Percentiles rank a stretch among this genome's conserved stretches.
Evolutionary conservation across 2,113 vertebrate genomes (phyloP).

Genomic region (Syngnathus scovelli): DNA sequence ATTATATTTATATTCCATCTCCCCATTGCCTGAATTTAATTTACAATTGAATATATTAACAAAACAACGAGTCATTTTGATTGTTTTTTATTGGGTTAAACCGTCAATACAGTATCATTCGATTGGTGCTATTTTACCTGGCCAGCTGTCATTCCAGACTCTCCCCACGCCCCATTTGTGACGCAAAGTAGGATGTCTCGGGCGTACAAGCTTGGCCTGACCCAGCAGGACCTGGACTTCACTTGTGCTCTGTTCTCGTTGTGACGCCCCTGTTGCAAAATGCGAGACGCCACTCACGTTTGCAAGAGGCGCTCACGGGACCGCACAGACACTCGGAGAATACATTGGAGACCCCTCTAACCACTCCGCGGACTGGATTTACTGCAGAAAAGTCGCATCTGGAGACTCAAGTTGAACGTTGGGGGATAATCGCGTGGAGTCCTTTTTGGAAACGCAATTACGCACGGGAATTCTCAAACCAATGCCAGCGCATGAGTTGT

Average conservation of each 20-base stretch:
- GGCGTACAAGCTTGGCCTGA: neutral
- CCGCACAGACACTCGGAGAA: neutral
- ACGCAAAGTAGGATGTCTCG: slow-evolving; percentile 6
- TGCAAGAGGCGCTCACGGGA: neutral
- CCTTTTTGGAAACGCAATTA: slow-evolving; percentile 46
- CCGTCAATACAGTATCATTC: neutral
- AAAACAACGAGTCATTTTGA: neutral
- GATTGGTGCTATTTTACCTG: neutral
- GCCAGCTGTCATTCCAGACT: neutral
- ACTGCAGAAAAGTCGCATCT: neutral
- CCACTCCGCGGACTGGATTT: neutral
- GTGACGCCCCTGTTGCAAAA: neutral
- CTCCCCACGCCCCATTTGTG: neutral
- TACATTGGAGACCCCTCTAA: neutral
- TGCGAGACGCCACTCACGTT: neutral
- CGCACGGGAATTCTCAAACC: slow-evolving; percentile 50
- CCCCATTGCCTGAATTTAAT: no score
- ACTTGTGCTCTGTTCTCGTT: neutral
- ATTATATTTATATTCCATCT: neutral
- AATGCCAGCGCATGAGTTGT: slow-evolving; percentile 59
- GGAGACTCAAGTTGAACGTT: neutral
- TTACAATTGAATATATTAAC: neutral
- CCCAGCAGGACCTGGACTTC: neutral
- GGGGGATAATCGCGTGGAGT: neutral
- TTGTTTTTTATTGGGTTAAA: neutral